These are phyloP conservation scores for Atopsyche davidsoni DNA, from an alignment of 1,140 invertebrate species.

Conservation along the genomic window DNA sequence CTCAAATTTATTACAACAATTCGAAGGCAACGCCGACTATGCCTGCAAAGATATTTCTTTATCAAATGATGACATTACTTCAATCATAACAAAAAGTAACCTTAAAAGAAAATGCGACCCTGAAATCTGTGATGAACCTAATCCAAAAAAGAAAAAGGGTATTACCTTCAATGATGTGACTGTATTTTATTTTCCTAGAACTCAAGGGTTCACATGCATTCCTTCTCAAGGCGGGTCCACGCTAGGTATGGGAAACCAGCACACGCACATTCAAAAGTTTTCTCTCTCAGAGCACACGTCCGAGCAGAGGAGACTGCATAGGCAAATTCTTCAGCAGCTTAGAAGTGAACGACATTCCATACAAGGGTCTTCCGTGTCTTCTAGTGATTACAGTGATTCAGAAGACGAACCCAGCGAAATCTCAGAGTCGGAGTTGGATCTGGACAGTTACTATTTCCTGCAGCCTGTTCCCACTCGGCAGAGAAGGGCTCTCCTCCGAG, in stretches of 20 bases:
- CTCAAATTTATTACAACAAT: conserved; percentile 5
- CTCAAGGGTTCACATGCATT: conserved; percentile 97
- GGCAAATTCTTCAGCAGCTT: conserved; percentile 72
- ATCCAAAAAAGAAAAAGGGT: conserved; percentile 64
- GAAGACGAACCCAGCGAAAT: conserved; percentile 78
- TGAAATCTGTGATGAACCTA: conserved; percentile 31
- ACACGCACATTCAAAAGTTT: conserved; percentile 67
- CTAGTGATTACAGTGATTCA: conserved; percentile 70
- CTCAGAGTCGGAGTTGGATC: conserved; percentile 78
- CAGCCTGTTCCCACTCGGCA: conserved; percentile 91
- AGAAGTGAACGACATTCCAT: conserved; percentile 59
- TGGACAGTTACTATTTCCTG: conserved; percentile 89
- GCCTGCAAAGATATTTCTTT: neutral
- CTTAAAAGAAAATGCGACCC: conserved; percentile 30
- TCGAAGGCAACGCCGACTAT: neutral
- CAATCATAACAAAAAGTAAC: conserved; percentile 36
- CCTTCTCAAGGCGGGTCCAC: conserved; percentile 95
- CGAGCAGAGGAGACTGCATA: conserved; percentile 79
- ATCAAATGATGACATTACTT: neutral
- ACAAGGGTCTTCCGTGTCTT: conserved; percentile 49
- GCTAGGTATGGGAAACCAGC: conserved; percentile 87
- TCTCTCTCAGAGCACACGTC: conserved; percentile 75
- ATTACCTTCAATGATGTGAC: conserved; percentile 90
- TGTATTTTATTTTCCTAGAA: conserved; percentile 90
- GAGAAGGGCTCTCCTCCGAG: conserved; percentile 75